Evolutionary conservation across 2,113 vertebrate genomes (phyloP).

Genomic region (Myocastor coypus): DNA sequence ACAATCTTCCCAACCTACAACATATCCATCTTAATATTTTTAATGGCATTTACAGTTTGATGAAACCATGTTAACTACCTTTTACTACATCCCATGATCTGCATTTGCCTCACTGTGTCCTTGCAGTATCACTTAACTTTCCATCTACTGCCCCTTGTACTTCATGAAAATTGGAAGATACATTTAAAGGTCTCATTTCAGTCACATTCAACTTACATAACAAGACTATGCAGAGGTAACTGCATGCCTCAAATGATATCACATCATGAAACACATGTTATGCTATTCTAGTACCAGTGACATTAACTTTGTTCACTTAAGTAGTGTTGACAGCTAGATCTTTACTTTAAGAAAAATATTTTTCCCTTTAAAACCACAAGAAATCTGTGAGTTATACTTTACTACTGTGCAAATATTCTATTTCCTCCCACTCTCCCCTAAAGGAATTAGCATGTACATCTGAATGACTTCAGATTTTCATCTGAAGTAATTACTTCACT

Average conservation of each 20-base stretch:
- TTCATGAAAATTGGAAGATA: conserved; percentile 7
- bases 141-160: background rate
- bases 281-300: background rate
- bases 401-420: background rate
- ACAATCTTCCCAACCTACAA: background rate
- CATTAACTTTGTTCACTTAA: conserved; percentile 23
- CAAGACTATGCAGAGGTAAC: background rate
- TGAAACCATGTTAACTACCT: background rate
- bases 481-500: conserved; percentile 29
- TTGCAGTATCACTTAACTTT: background rate
- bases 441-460: background rate
- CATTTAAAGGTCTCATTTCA: background rate
- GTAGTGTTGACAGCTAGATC: background rate
- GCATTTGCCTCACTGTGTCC: background rate
- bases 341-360: background rate
- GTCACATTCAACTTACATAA: background rate
- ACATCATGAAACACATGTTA: background rate
- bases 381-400: conserved; percentile 24
- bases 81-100: background rate
- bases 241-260: background rate
- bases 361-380: background rate
- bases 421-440: background rate
- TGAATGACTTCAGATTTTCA: background rate
- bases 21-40: conserved; percentile 11
- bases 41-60: background rate